phyloP scores from a whole-genome alignment of 2,113 vertebrate genomes.

The Cololabis saira region DNA sequence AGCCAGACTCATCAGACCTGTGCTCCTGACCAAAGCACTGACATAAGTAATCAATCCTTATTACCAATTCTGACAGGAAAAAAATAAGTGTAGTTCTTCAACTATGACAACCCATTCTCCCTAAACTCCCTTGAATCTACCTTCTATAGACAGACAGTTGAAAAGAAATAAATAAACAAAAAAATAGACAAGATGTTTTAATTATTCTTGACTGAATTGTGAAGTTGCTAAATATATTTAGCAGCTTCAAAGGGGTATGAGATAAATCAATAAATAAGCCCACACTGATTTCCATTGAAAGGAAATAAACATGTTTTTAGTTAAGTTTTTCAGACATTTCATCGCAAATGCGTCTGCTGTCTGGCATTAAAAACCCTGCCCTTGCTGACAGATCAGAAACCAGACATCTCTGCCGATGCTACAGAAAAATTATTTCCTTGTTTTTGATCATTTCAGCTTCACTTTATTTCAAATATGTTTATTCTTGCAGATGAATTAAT shows the following conservation, averaged over 20 bases:
- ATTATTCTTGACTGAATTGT: background rate
- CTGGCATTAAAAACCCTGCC: slow-evolving; percentile 18
- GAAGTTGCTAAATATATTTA: background rate
- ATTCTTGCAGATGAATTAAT: slow-evolving; percentile 50
- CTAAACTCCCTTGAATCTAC: background rate
- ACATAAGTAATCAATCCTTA: too few species aligned
- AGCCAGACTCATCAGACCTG: too few species aligned
- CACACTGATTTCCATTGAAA: slow-evolving; percentile 18
- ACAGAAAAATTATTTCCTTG: slow-evolving; percentile 14
- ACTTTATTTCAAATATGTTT: slow-evolving; percentile 46
- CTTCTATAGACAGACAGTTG: background rate
- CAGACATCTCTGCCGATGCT: background rate
- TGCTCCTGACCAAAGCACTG: too few species aligned
- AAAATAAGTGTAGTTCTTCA: too few species aligned
- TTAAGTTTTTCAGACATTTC: slow-evolving; percentile 4
- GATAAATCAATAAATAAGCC: slow-evolving; percentile 5
- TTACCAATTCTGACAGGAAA: too few species aligned
- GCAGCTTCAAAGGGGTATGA: background rate
- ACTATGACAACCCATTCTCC: too few species aligned
- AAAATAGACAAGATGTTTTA: background rate
- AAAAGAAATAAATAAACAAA: background rate
- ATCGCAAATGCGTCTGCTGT: slow-evolving; percentile 8
- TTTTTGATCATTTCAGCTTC: slow-evolving; percentile 41
- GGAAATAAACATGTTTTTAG: background rate
- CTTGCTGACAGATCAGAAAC: background rate